These are phyloP conservation scores for Sebastolobus altivelis DNA, from an alignment of 2,797 vertebrate species.

Conservation along the genomic window DNA sequence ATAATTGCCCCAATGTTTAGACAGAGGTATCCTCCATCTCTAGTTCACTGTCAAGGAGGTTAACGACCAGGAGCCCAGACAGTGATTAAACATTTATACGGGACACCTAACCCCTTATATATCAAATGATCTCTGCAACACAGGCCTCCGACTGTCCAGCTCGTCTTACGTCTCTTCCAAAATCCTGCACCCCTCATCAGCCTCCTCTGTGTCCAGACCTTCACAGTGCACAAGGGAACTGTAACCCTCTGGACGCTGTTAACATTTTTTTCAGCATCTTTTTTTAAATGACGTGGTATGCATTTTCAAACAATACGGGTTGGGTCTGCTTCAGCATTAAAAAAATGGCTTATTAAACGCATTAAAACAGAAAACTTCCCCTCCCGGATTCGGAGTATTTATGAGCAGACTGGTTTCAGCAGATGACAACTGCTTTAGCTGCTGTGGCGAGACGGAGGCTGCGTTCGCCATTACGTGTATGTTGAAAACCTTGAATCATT, in stretches of 20 bases:
- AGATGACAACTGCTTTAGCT: slow-evolving; percentile 72
- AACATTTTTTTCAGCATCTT: slow-evolving; percentile 44
- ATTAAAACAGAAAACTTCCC: slow-evolving; percentile 55
- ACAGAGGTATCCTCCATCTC: slow-evolving; percentile 62
- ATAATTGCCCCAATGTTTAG: slow-evolving; percentile 75
- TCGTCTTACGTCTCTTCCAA: slow-evolving; percentile 65
- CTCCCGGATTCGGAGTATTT: slow-evolving; percentile 56
- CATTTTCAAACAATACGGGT: slow-evolving; percentile 42
- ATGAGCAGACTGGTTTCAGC: slow-evolving; percentile 56
- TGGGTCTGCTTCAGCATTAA: slow-evolving; percentile 33
- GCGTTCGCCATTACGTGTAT: slow-evolving; percentile 59
- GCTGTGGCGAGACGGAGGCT: slow-evolving; percentile 46
- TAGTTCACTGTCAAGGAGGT: slow-evolving; percentile 69
- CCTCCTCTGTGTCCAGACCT: slow-evolving; percentile 60
- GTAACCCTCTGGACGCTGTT: slow-evolving; percentile 54
- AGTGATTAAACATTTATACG: slow-evolving; percentile 82
- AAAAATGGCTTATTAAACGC: slow-evolving; percentile 54
- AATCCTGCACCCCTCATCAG: slow-evolving; percentile 65
- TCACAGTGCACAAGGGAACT: slow-evolving; percentile 71
- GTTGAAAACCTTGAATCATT: slow-evolving; percentile 53
- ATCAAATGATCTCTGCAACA: slow-evolving; percentile 72
- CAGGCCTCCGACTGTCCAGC: slow-evolving; percentile 52
- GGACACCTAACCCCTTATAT: slow-evolving; percentile 74
- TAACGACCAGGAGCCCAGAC: slow-evolving; percentile 79
- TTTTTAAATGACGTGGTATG: slow-evolving; percentile 44